Percentiles rank a stretch among this genome's conserved stretches.
Conservation (phyloP, 2,113 vertebrate genomes). For the Dicentrarchus labrax region DNA sequence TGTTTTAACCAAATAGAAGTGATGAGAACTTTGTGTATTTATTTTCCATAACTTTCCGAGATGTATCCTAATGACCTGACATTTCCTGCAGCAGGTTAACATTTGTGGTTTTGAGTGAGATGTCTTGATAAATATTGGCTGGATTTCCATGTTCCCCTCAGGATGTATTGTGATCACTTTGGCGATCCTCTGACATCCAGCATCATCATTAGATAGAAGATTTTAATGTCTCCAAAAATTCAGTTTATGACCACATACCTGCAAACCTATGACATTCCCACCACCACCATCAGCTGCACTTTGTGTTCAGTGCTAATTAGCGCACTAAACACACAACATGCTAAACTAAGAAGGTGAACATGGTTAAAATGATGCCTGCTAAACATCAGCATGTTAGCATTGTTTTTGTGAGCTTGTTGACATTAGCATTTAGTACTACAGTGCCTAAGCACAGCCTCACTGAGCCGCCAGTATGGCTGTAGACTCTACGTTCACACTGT, state of each 20-base stretch:
- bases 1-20: slow-evolving; percentile 41
- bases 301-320: slow-evolving; percentile 1
- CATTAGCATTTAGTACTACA: neutral
- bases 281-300: neutral
- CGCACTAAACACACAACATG: neutral
- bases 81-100: neutral
- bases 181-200: neutral
- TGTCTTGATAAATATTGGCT: neutral
- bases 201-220: neutral
- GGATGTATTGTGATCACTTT: neutral
- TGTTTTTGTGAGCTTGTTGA: neutral
- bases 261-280: too few species aligned
- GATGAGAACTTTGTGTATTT: slow-evolving; percentile 13
- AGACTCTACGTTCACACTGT: neutral
- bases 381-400: neutral
- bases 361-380: neutral
- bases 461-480: neutral
- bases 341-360: neutral
- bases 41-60: neutral
- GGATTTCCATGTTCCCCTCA: neutral
- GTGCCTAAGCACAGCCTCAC: neutral
- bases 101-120: neutral
- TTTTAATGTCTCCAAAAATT: neutral
- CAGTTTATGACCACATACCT: too few species aligned
- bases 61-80: neutral